A percentile compares a stretch with the other conserved stretches of the same genome.
These are phyloP conservation scores for Phasianus colchicus DNA, from an alignment of 2,113 vertebrate genomes.

Conservation along the genomic window DNA sequence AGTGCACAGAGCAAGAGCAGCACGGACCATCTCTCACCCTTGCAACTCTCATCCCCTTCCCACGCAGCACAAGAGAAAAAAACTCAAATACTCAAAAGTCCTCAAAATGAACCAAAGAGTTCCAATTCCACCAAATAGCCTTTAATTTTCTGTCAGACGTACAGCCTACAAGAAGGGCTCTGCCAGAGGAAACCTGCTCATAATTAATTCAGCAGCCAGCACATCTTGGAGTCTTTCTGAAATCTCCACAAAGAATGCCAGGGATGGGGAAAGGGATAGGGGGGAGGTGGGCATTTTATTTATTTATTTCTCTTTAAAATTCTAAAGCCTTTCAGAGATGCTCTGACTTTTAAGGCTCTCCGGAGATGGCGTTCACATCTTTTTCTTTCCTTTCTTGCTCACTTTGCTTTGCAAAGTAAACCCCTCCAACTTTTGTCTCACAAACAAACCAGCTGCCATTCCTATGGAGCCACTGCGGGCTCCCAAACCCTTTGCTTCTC, in stretches of 20 bases:
- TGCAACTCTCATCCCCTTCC: not conserved
- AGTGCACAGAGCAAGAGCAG: not conserved
- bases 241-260: constrained; percentile 41
- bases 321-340: not conserved
- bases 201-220: constrained; percentile 71
- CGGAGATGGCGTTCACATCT: not conserved
- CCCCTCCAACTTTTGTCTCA: not conserved
- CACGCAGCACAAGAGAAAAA: not conserved
- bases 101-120: constrained; percentile 23
- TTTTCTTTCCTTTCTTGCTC: not conserved
- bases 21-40: fast-evolving
- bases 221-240: constrained; percentile 69
- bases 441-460: not conserved
- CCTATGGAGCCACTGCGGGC: not conserved
- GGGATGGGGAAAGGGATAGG: not conserved
- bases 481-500: not conserved
- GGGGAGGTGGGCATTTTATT: not conserved
- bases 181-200: constrained; percentile 39
- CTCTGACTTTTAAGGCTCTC: constrained; percentile 19
- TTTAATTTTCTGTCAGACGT: constrained; percentile 46
- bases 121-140: constrained; percentile 17
- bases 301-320: constrained; percentile 35
- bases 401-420: constrained; percentile 10
- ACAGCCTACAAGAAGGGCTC: constrained; percentile 8
- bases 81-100: not conserved